A percentile compares a stretch with the other conserved stretches of the same genome.
Evolutionary conservation across 2,797 vertebrate genomes (phyloP).

Genomic region (Squalus acanthias): DNA sequence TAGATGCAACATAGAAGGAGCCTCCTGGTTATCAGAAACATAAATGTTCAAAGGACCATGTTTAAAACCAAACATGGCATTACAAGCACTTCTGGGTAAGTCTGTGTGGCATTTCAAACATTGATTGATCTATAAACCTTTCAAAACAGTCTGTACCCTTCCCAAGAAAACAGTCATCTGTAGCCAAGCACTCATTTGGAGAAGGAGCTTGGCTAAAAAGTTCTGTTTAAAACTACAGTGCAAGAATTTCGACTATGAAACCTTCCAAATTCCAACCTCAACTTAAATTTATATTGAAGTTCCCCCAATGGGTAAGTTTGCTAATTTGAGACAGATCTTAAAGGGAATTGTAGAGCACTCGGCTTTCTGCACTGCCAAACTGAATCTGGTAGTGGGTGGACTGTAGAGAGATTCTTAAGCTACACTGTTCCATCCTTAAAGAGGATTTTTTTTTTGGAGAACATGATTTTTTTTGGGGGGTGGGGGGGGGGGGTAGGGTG

Average conservation of each 20-base stretch:
- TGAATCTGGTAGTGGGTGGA: neutral
- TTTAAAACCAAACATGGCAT: neutral
- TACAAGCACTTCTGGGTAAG: too few relatives aligned
- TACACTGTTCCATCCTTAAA: neutral
- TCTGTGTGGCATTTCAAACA: neutral
- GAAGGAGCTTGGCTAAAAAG: neutral
- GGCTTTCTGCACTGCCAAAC: neutral
- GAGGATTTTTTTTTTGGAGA: neutral
- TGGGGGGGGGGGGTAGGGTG: neutral
- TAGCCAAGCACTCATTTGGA: neutral
- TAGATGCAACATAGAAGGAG: neutral
- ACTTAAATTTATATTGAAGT: neutral
- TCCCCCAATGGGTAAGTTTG: neutral
- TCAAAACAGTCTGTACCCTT: neutral
- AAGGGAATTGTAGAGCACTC: neutral
- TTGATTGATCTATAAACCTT: neutral
- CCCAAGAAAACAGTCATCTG: neutral
- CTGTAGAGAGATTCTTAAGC: neutral
- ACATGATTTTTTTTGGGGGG: too few relatives aligned
- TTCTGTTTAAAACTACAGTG: neutral
- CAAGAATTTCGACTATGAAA: neutral
- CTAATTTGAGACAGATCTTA: neutral
- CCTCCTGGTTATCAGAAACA: neutral
- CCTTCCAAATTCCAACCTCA: neutral
- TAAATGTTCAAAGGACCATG: neutral